phyloP scores from a whole-genome alignment of 2,888 invertebrate genomes.

The Chymomyza procnemis region DNA sequence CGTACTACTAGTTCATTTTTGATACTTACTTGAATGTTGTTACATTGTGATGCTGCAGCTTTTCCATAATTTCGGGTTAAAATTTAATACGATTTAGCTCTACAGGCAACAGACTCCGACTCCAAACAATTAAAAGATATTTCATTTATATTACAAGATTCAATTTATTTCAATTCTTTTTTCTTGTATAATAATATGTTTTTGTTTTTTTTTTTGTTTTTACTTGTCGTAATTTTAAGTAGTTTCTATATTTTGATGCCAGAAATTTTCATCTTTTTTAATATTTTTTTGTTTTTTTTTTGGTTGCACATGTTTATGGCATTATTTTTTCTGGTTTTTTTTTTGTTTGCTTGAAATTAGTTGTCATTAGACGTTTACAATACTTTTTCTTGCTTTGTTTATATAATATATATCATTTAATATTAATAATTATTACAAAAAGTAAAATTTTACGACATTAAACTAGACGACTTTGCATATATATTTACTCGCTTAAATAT shows the following conservation, averaged over 20 bases:
- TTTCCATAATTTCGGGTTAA: too few species aligned
- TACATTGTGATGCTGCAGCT: too few species aligned
- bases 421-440: slow-evolving; percentile 76
- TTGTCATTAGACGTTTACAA: slow-evolving; percentile 62
- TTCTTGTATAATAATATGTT: slow-evolving; percentile 75
- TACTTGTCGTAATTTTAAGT: slow-evolving; percentile 55
- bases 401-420: slow-evolving; percentile 64
- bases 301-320: slow-evolving; percentile 38
- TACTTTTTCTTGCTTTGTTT: slow-evolving; percentile 48
- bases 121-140: neutral
- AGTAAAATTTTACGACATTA: slow-evolving; percentile 76
- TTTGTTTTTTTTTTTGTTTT: slow-evolving; percentile 39
- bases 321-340: slow-evolving; percentile 14
- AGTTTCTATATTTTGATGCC: slow-evolving; percentile 65
- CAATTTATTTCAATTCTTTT: slow-evolving; percentile 76
- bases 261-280: slow-evolving; percentile 34
- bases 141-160: slow-evolving; percentile 76
- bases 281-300: slow-evolving; percentile 36
- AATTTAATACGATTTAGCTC: too few species aligned
- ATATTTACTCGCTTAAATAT: slow-evolving; percentile 63
- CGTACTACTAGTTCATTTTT: too few species aligned
- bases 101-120: neutral
- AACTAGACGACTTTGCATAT: slow-evolving; percentile 74
- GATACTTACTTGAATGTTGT: too few species aligned
- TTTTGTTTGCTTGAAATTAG: slow-evolving; percentile 52